A percentile compares a stretch with the other conserved stretches of the same genome.
phyloP scores from a whole-genome alignment of 37 sponge, comb jelly and placozoan species.

The Petrosia ficiformis region DNA sequence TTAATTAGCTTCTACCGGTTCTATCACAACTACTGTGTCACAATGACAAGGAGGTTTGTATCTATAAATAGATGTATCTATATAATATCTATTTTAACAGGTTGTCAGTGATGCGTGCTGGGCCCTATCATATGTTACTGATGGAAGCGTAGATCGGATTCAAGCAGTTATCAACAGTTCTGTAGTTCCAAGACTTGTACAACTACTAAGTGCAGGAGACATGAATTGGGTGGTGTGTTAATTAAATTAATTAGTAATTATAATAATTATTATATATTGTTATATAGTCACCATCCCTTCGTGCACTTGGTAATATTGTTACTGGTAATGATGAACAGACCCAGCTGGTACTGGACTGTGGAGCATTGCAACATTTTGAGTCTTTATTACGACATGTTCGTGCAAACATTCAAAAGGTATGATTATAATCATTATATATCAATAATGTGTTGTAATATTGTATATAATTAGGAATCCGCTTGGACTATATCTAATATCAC shows the following conservation, averaged over 20 bases:
- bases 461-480: slow-evolving; percentile 76
- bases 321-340: slow-evolving; percentile 95
- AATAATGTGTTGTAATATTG: not conserved
- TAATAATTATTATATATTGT: not conserved
- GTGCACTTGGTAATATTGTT: slow-evolving; percentile 95
- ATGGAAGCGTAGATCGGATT: slow-evolving; percentile 85
- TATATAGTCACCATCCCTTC: slow-evolving; percentile 75
- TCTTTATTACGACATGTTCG: slow-evolving; percentile 68
- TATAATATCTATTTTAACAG: not conserved
- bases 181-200: slow-evolving; percentile 48
- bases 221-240: slow-evolving; percentile 40
- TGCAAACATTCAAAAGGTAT: slow-evolving; percentile 91
- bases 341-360: slow-evolving; percentile 71
- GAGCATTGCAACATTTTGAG: slow-evolving; percentile 60
- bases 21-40: slow-evolving; percentile 52
- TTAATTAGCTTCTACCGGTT: slow-evolving; percentile 62
- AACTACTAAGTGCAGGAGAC: slow-evolving; percentile 37
- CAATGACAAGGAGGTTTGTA: slow-evolving; percentile 55
- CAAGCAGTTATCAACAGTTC: slow-evolving; percentile 64
- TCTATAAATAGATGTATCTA: not conserved
- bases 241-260: not conserved
- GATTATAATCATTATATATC: not conserved
- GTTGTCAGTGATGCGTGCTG: slow-evolving; percentile 92
- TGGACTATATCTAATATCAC: slow-evolving; percentile 99
- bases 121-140: slow-evolving; percentile 91